A percentile compares a stretch with the other conserved stretches of the same genome.
phyloP scores from a whole-genome alignment of 1,140 invertebrate genomes.

The Bombus huntii region DNA sequence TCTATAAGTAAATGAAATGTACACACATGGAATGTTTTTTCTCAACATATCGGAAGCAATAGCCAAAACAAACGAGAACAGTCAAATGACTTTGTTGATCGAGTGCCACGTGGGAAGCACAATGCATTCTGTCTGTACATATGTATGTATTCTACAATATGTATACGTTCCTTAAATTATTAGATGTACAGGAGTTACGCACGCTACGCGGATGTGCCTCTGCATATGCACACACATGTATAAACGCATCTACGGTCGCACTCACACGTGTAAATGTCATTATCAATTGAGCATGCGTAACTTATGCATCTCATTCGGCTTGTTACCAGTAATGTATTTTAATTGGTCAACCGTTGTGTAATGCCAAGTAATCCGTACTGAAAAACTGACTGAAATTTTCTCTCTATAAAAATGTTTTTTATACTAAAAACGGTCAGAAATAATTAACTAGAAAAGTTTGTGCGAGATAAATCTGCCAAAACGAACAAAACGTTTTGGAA shows the following conservation, averaged over 20 bases:
- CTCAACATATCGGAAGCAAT: not conserved
- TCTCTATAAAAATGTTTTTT: not conserved
- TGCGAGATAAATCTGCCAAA: not conserved
- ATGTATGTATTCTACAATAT: not conserved
- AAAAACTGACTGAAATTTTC: constrained; percentile 4
- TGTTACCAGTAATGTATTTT: constrained; percentile 81
- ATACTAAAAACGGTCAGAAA: not conserved
- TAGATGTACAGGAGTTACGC: constrained; percentile 25
- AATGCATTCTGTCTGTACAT: not conserved
- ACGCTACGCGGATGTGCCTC: constrained; percentile 31
- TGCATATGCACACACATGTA: not conserved
- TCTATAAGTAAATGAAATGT: not conserved
- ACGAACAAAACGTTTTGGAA: not conserved
- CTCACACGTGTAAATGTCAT: constrained; percentile 56
- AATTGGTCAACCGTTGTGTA: constrained; percentile 73
- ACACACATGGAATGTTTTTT: not conserved
- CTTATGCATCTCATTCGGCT: constrained; percentile 78
- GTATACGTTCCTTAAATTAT: constrained; percentile 34
- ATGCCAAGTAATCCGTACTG: constrained; percentile 46
- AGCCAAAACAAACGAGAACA: not conserved
- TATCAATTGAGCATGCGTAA: constrained; percentile 72
- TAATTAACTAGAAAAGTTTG: not conserved
- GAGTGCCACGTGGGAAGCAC: constrained; percentile 27
- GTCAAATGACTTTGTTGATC: constrained; percentile 13
- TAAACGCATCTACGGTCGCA: not conserved